Percentiles rank a stretch among this genome's conserved stretches.
Conservation (phyloP, 1,140 invertebrate species). For the Rhopalosiphum maidis region DNA sequence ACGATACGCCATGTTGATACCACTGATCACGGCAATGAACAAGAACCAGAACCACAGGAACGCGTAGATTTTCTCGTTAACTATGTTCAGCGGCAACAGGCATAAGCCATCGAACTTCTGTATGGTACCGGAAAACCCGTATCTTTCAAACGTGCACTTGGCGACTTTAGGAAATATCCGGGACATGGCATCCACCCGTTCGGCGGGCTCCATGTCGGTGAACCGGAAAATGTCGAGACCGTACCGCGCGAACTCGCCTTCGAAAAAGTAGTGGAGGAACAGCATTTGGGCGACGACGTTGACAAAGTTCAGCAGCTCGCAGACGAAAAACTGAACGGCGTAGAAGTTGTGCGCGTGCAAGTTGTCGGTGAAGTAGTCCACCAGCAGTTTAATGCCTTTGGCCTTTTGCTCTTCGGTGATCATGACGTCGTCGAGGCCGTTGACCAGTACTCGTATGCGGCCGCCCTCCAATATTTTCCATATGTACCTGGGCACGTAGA, state of each 20-base stretch:
- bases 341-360: constrained; percentile 63
- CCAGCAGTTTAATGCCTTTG: constrained; percentile 63
- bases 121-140: constrained; percentile 70
- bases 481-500: constrained; percentile 76
- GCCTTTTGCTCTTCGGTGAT: constrained; percentile 66
- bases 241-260: constrained; percentile 68
- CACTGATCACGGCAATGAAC: constrained; percentile 70
- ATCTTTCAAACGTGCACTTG: constrained; percentile 66
- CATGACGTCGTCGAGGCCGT: constrained; percentile 64
- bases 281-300: constrained; percentile 68
- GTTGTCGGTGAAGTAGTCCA: constrained; percentile 61
- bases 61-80: constrained; percentile 82
- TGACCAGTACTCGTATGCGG: constrained; percentile 64
- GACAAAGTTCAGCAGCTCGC: constrained; percentile 64
- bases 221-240: constrained; percentile 62
- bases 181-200: constrained; percentile 67
- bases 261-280: constrained; percentile 77
- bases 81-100: constrained; percentile 76
- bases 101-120: constrained; percentile 73
- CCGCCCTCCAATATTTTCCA: constrained; percentile 81
- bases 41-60: constrained; percentile 85
- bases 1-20: constrained; percentile 73
- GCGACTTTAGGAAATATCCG: constrained; percentile 64
- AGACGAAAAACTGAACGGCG: constrained; percentile 64
- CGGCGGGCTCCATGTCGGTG: constrained; percentile 77